Evolutionary conservation across 2,113 vertebrate species (phyloP), one percentile per base, ranked within the genome.

Genomic region (Nycticorax nycticorax): DNA sequence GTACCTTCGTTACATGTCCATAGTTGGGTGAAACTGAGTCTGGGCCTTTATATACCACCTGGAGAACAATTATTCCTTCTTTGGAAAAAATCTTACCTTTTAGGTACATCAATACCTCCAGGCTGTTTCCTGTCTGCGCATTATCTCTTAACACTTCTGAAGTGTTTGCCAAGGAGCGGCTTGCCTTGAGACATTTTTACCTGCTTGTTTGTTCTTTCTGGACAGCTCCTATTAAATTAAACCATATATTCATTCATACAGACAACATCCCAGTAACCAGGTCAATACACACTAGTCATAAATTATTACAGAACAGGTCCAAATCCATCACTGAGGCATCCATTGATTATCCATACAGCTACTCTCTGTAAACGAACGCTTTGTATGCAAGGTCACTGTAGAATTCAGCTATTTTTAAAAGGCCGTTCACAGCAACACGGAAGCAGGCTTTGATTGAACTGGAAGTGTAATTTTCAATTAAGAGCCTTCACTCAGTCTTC

Each of bases 381-480:
- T 96, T 92, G 80, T 67, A 95, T 97, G 89, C 96, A 87, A 97
- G 96, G 96, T 96, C 91, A 95, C 76, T 30, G 57, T 67, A 85
- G 64, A 91, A 93, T 89, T 91, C 92, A 93, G 89, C 91, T 53
- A 72, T 92, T 96, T 97, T 95, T 94, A 93, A 93, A 96, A 91
- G 62, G 22, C 63, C 2, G 10, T 85, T 96, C 94, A 95, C 79
- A 93, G 92, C 59, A 64, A 88, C 48, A 24, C 52, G 79, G 93
- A 96, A 96, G 75, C 89, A 95, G 87, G 95, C 92, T n/a, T 60
- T 96, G 92, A 97, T 96, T 97, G 96, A 96, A 94, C 85, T 96
- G 96, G 95, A 97, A 97, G 94, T 95, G 95, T 94, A 96, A 96
- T 97, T 98, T 97, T 97, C 97, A 97, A 92, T 98, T 96, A 97